Evolutionary conservation across 23 tunicate genomes (phyloP).

Genomic region (Halocynthia aurantium): DNA sequence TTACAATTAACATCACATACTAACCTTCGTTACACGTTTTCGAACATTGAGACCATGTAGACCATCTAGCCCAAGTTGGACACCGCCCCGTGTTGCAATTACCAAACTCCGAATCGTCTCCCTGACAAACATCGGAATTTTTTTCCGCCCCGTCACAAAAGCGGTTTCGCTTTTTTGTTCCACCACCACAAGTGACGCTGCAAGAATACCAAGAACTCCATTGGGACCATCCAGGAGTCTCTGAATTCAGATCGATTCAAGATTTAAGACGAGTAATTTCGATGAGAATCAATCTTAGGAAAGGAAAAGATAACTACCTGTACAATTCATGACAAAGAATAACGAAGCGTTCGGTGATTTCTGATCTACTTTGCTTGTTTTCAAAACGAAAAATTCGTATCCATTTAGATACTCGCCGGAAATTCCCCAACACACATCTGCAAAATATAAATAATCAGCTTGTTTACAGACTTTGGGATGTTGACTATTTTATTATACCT

Average conservation of each 20-base stretch:
- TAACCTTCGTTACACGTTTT: constrained; percentile 41
- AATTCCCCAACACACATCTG: constrained; percentile 58
- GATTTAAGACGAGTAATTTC: background rate
- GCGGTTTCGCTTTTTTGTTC: constrained; percentile 34
- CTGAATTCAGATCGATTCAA: constrained; percentile 13
- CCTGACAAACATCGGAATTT: constrained; percentile 59
- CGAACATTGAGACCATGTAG: constrained; percentile 52
- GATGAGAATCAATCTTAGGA: no score
- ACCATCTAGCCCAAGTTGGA: constrained; percentile 61
- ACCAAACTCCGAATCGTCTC: constrained; percentile 23
- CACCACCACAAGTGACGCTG: constrained; percentile 63
- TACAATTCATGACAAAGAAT: constrained; percentile 11
- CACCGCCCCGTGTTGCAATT: constrained; percentile 53
- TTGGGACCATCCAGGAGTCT: constrained; percentile 68
- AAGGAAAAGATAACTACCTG: background rate
- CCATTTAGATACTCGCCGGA: constrained; percentile 23
- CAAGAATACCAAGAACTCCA: constrained; percentile 79
- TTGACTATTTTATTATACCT: constrained; percentile 17
- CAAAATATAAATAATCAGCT: background rate
- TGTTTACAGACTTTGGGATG: background rate
- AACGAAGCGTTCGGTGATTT: constrained; percentile 1
- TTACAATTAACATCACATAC: background rate
- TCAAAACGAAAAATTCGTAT: constrained; percentile 47
- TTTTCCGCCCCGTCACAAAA: constrained; percentile 63
- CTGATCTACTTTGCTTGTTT: constrained; percentile 18